Conservation (phyloP, 2,888 invertebrate species). For the Frankliniella intonsa region DNA sequence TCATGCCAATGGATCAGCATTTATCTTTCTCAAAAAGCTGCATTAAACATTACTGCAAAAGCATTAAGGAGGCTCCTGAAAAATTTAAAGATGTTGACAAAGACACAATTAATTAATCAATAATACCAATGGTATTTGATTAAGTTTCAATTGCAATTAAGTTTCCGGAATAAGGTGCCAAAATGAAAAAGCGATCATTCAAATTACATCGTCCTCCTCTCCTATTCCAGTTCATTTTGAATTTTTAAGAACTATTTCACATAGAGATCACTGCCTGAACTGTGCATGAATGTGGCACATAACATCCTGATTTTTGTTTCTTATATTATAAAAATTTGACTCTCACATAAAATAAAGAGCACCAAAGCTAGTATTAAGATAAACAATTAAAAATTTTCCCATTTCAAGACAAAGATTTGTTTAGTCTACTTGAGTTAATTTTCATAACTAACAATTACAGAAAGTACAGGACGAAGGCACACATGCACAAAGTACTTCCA, state of each 20-base stretch:
- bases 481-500: not conserved
- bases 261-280: not conserved
- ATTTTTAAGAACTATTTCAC: not conserved
- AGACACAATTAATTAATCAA: not conserved
- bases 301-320: not conserved
- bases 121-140: not conserved
- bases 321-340: not conserved
- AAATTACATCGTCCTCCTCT: not conserved
- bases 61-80: not conserved
- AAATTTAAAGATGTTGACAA: not conserved
- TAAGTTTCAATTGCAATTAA: not conserved
- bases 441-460: not conserved
- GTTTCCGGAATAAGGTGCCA: not conserved
- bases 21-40: not conserved
- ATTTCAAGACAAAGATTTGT: too few species aligned
- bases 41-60: not conserved
- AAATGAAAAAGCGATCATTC: not conserved
- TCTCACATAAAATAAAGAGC: not conserved
- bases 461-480: not conserved
- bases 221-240: not conserved
- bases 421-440: not conserved
- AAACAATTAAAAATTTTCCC: not conserved
- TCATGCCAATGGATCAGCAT: not conserved
- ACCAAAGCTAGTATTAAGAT: not conserved
- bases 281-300: not conserved